A percentile compares a stretch with the other conserved stretches of the same genome.
Evolutionary conservation across 2,113 vertebrate genomes (phyloP).

Genomic region (Oryzias curvinotus): DNA sequence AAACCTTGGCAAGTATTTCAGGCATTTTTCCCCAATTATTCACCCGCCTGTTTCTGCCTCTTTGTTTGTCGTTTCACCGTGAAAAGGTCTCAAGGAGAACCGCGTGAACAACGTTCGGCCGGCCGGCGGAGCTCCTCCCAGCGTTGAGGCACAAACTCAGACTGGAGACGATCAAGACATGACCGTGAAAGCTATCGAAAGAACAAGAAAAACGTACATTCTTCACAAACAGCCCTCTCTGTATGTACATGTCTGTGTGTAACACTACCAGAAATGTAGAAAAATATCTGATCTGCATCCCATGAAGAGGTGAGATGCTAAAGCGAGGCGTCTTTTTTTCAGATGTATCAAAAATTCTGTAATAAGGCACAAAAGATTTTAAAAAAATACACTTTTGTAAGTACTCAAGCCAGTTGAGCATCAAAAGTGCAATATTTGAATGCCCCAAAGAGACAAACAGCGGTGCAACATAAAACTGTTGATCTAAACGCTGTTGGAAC

Average conservation of each 20-base stretch:
- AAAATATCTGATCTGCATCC: conserved; percentile 12
- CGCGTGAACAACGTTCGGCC: not conserved
- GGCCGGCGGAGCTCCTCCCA: not conserved
- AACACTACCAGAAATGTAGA: conserved; percentile 4
- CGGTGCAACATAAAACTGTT: conserved; percentile 14
- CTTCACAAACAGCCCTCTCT: not conserved
- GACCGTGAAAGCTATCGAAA: conserved; percentile 11
- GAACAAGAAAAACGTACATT: not conserved
- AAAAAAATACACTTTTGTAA: conserved; percentile 27
- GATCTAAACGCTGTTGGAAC: no score
- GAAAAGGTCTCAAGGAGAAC: conserved; percentile 7
- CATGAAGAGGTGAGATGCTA: conserved; percentile 9
- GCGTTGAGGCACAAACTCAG: conserved; percentile 50
- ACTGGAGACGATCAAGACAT: conserved; percentile 12
- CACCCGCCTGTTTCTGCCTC: conserved; percentile 20
- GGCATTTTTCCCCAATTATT: conserved; percentile 2
- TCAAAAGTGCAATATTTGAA: conserved; percentile 37
- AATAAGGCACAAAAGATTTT: conserved; percentile 53
- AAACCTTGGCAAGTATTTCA: conserved; percentile 12
- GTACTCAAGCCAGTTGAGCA: conserved; percentile 37
- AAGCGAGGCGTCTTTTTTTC: conserved; percentile 7
- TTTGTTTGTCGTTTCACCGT: not conserved
- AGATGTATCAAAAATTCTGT: conserved; percentile 30
- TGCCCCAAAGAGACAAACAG: conserved; percentile 11
- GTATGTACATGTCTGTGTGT: not conserved